phyloP scores from a whole-genome alignment of 2,888 invertebrate genomes.

The Drosophila gaucha region DNA sequence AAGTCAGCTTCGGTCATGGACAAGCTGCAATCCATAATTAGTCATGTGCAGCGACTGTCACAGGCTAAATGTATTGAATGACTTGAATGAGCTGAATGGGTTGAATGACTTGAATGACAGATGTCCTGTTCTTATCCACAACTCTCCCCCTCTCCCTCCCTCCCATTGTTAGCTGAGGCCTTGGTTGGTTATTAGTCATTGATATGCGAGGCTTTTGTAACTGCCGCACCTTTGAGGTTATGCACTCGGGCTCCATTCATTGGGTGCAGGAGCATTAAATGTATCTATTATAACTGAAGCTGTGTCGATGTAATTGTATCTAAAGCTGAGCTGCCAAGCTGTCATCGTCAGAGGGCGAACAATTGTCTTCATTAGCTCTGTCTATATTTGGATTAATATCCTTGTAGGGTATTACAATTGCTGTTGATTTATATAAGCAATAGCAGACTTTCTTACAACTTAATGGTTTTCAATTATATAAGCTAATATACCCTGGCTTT shows the following conservation, averaged over 20 bases:
- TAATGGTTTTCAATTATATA: no score
- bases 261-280: conserved; percentile 9
- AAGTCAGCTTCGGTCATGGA: conserved; percentile 29
- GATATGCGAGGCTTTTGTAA: conserved; percentile 58
- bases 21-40: conserved; percentile 74
- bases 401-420: conserved; percentile 15
- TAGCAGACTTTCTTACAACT: no score
- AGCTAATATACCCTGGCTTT: no score
- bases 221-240: conserved; percentile 59
- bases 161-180: conserved; percentile 36
- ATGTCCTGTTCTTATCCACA: conserved; percentile 59
- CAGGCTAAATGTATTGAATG: conserved; percentile 43
- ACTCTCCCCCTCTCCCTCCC: background rate
- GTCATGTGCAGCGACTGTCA: conserved; percentile 75
- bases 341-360: conserved; percentile 32
- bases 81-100: conserved; percentile 39
- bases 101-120: conserved; percentile 70
- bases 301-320: conserved; percentile 2
- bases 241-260: conserved; percentile 12
- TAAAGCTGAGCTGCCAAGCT: conserved; percentile 18
- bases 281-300: conserved; percentile 15
- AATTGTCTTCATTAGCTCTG: conserved; percentile 46
- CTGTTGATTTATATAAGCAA: conserved; percentile 10
- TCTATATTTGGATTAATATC: conserved; percentile 33
- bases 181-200: conserved; percentile 69